Evolutionary conservation across 2,113 vertebrate species (phyloP).

Genomic region (Butorides virescens): DNA sequence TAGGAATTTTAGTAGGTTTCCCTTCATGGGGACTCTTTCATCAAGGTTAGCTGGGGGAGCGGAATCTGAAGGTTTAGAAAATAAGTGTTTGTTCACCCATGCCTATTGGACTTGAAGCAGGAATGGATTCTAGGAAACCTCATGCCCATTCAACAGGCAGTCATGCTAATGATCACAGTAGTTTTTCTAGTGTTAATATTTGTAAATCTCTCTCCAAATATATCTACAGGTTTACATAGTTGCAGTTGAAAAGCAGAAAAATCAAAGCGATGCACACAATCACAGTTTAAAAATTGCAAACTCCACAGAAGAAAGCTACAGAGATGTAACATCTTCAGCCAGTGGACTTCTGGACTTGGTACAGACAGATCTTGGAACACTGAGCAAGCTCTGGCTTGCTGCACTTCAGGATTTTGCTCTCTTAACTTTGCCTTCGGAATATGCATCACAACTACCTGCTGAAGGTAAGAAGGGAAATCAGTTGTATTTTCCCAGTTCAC

Average conservation of each 20-base stretch:
- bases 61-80: neutral
- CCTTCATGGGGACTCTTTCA: neutral
- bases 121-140: neutral
- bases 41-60: neutral
- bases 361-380: constrained; percentile 80
- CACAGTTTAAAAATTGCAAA: constrained; percentile 27
- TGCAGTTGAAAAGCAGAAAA: constrained; percentile 82
- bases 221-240: constrained; percentile 88
- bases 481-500: neutral
- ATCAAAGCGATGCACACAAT: constrained; percentile 31
- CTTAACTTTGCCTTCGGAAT: constrained; percentile 84
- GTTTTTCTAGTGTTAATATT: neutral
- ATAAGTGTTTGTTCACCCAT: neutral
- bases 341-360: constrained; percentile 84
- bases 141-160: neutral
- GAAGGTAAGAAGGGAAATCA: constrained; percentile 77
- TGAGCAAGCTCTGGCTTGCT: constrained; percentile 90
- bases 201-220: constrained; percentile 10
- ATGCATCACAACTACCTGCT: constrained; percentile 78
- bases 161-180: neutral
- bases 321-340: neutral
- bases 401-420: constrained; percentile 90
- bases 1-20: neutral
- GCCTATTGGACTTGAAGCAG: neutral
- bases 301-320: constrained; percentile 55